Evolutionary conservation across 2,113 vertebrate genomes (phyloP).

Genomic region (Stegastes partitus): DNA sequence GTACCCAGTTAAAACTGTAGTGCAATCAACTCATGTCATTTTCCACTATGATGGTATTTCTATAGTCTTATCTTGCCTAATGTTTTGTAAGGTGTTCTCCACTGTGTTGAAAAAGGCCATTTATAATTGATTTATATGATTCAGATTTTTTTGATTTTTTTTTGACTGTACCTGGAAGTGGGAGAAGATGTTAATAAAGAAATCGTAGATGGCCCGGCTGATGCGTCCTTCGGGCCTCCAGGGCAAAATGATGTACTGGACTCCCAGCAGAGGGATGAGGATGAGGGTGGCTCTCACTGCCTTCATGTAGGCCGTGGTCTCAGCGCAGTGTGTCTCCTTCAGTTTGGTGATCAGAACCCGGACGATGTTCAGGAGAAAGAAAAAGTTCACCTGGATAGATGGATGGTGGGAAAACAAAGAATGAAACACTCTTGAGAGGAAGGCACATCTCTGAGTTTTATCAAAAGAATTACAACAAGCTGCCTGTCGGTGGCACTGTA

Average conservation of each 20-base stretch:
- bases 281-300: conserved; percentile 86
- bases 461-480: conserved; percentile 4
- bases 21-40: too few relatives aligned
- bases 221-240: conserved; percentile 68
- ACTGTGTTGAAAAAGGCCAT: too few relatives aligned
- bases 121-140: too few relatives aligned
- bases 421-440: background rate
- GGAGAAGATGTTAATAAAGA: conserved; percentile 75
- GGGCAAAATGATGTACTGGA: conserved; percentile 83
- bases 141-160: too few relatives aligned
- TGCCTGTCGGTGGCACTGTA: conserved; percentile 44
- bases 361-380: conserved; percentile 88
- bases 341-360: conserved; percentile 88
- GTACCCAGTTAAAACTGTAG: too few relatives aligned
- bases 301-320: conserved; percentile 87
- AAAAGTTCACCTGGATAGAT: conserved; percentile 82
- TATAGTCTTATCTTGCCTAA: too few relatives aligned
- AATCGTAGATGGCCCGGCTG: conserved; percentile 72
- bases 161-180: conserved; percentile 83
- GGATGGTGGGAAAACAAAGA: background rate
- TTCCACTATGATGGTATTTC: too few relatives aligned
- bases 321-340: conserved; percentile 81
- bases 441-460: background rate
- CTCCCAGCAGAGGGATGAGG: conserved; percentile 86
- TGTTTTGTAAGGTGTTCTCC: too few relatives aligned